These are phyloP conservation scores for Drosophila rellima DNA, from an alignment of 2,888 invertebrate genomes.

Conservation along the genomic window DNA sequence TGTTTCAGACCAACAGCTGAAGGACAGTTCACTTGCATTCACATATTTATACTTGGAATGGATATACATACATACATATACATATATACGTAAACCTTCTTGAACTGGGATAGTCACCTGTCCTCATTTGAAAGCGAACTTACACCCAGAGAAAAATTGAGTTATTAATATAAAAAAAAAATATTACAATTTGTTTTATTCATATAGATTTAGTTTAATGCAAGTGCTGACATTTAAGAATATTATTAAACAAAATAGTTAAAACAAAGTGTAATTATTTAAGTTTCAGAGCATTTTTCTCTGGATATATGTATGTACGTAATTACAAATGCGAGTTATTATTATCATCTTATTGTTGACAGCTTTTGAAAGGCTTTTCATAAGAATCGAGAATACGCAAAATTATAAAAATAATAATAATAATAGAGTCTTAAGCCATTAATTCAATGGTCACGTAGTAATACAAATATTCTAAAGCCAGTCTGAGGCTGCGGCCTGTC, in stretches of 20 bases:
- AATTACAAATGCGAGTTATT: not conserved
- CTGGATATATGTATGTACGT: not conserved
- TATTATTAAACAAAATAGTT: too few species aligned
- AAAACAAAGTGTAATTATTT: not conserved
- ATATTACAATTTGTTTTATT: too few species aligned
- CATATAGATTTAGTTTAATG: not conserved
- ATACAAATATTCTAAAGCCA: constrained; percentile 66
- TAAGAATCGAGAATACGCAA: constrained; percentile 14
- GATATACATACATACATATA: too few species aligned
- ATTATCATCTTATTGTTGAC: constrained; percentile 43
- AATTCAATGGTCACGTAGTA: constrained; percentile 68
- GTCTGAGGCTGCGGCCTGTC: constrained; percentile 23
- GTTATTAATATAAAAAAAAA: not conserved
- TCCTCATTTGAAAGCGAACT: constrained; percentile 29
- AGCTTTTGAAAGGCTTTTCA: constrained; percentile 40
- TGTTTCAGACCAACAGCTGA: constrained; percentile 41
- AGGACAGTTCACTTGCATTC: constrained; percentile 40
- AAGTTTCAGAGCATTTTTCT: not conserved
- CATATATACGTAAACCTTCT: not conserved
- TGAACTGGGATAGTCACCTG: constrained; percentile 17
- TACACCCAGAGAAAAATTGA: not conserved
- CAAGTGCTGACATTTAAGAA: not conserved
- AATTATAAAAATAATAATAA: not conserved
- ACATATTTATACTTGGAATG: constrained; percentile 7
- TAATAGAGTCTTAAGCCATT: constrained; percentile 47